Evolutionary conservation across 2,797 vertebrate genomes (phyloP).

Genomic region (Sebastes jordani): DNA sequence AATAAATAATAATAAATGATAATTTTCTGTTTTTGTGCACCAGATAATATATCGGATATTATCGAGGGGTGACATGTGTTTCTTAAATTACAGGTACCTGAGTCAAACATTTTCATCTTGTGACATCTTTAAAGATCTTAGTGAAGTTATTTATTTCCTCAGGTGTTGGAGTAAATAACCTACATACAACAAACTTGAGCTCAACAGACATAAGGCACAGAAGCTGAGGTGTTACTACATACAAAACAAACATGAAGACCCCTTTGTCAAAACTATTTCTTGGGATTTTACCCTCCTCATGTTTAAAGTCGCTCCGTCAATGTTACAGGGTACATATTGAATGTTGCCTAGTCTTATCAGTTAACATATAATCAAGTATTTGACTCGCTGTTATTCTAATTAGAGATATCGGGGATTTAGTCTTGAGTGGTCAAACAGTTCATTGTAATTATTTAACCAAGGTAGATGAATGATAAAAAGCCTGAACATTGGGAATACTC

Average conservation of each 20-base stretch:
- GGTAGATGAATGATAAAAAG: not conserved
- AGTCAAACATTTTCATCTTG: not conserved
- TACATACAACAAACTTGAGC: not conserved
- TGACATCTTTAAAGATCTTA: not conserved
- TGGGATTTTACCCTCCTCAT: not conserved
- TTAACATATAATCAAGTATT: not conserved
- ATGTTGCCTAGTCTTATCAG: not conserved
- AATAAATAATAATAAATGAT: constrained; percentile 60
- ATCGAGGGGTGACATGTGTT: not conserved
- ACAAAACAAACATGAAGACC: not conserved
- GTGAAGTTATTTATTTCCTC: not conserved
- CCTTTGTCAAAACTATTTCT: not conserved
- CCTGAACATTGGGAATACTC: not conserved
- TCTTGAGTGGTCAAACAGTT: not conserved
- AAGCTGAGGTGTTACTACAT: not conserved
- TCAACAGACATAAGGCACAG: not conserved
- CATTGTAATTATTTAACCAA: not conserved
- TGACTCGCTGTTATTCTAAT: not conserved
- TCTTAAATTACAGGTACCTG: not conserved
- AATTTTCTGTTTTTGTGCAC: constrained; percentile 18
- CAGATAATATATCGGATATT: not conserved
- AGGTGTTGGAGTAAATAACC: not conserved
- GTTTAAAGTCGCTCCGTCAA: not conserved
- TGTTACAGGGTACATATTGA: not conserved
- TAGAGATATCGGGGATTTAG: not conserved